phyloP scores from a whole-genome alignment of 64 coral and sea anemone genomes.

The Exaiptasia diaphana region DNA sequence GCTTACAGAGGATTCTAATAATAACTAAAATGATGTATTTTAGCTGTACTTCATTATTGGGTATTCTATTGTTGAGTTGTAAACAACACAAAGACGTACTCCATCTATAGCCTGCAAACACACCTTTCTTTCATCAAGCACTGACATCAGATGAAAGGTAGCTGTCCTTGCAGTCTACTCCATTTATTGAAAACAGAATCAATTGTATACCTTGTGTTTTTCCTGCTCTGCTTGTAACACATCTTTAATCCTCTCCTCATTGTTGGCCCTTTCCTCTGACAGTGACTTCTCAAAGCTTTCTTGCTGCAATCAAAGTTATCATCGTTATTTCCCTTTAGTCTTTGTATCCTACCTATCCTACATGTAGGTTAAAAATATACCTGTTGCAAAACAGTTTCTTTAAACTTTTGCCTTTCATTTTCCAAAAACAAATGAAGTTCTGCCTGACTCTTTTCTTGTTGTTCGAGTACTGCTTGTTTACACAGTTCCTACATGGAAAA shows the following conservation, averaged over 20 bases:
- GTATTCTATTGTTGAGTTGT: too few species aligned
- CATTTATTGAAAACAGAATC: too few species aligned
- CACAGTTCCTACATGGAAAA: constrained; percentile 73
- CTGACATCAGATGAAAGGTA: too few species aligned
- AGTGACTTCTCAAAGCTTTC: constrained; percentile 64
- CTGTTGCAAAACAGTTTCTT: constrained; percentile 58
- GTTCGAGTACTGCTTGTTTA: constrained; percentile 63
- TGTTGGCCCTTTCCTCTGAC: constrained; percentile 52
- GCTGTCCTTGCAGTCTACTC: too few species aligned
- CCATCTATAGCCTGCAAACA: too few species aligned
- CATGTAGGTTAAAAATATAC: too few species aligned
- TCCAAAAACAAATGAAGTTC: constrained; percentile 48
- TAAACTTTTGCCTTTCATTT: constrained; percentile 65
- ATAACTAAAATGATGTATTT: too few species aligned
- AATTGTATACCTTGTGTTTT: constrained; percentile 9
- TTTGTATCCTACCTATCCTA: too few species aligned
- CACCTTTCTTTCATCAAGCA: too few species aligned
- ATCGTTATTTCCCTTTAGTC: not conserved
- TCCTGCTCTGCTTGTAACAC: constrained; percentile 17
- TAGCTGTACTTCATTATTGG: too few species aligned
- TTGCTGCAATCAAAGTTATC: constrained; percentile 30
- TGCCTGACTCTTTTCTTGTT: constrained; percentile 43
- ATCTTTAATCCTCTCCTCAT: constrained; percentile 4
- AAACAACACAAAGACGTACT: too few species aligned
- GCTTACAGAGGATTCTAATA: too few species aligned